These are phyloP conservation scores for Tenthredo mesomela DNA, from an alignment of 2,888 invertebrate genomes.

Conservation along the genomic window DNA sequence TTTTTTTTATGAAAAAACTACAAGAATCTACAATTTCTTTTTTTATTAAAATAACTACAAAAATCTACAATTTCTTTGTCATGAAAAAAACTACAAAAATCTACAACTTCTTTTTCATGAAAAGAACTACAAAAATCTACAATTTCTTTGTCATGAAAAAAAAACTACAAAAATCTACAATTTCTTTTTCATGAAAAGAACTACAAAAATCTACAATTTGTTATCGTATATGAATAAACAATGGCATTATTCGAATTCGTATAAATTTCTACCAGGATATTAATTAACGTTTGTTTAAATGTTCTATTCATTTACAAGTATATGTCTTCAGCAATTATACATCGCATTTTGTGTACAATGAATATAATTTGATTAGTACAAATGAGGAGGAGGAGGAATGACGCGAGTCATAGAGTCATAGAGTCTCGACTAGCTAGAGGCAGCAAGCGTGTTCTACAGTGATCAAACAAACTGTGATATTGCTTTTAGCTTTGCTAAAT, in stretches of 20 bases:
- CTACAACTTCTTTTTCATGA: no score
- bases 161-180: no score
- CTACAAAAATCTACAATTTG: neutral
- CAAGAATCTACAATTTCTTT: neutral
- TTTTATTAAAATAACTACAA: neutral
- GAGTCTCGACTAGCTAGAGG: neutral
- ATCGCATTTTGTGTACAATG: neutral
- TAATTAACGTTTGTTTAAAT: no score
- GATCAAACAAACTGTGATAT: neutral
- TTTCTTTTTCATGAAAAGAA: no score
- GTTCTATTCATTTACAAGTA: no score
- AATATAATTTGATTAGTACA: neutral
- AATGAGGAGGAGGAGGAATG: neutral
- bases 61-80: no score
- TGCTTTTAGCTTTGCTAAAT: conserved; percentile 8
- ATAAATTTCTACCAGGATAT: no score
- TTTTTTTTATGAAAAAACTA: no score
- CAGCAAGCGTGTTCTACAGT: neutral
- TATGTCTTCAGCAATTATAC: neutral
- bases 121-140: no score
- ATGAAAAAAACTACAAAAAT: no score
- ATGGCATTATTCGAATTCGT: no score
- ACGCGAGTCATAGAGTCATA: neutral
- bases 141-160: no score
- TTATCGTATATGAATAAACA: neutral